These are phyloP conservation scores for Jordanella pulchra DNA, from an alignment of 2,797 vertebrate species.

Conservation along the genomic window DNA sequence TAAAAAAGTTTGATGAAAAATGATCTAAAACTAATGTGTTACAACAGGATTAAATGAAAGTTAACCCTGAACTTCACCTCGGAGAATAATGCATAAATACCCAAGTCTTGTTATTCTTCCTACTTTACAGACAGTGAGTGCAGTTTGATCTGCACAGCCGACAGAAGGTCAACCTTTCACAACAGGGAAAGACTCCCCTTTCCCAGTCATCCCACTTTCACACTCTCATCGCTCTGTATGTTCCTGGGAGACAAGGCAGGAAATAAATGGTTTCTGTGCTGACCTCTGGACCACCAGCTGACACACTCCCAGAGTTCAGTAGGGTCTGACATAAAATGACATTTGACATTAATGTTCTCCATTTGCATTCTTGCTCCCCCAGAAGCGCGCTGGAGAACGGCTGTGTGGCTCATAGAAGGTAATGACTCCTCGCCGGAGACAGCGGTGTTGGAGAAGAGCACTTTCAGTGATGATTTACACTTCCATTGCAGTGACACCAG, in stretches of 20 bases:
- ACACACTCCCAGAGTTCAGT: slow-evolving; percentile 48
- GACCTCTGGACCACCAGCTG: slow-evolving; percentile 51
- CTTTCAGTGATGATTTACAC: slow-evolving; percentile 61
- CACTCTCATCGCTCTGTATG: not conserved
- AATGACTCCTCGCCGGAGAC: slow-evolving; percentile 46
- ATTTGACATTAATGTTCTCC: slow-evolving; percentile 52
- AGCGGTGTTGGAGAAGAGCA: slow-evolving; percentile 34
- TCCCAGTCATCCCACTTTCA: slow-evolving; percentile 12
- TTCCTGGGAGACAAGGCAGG: slow-evolving; percentile 27
- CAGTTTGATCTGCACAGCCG: not conserved
- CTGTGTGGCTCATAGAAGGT: slow-evolving; percentile 31
- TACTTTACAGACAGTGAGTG: not conserved
- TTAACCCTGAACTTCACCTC: not conserved
- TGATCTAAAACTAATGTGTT: not conserved
- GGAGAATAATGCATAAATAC: not conserved
- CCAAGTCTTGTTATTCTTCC: not conserved
- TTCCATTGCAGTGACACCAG: slow-evolving; percentile 49
- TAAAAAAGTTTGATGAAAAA: not conserved
- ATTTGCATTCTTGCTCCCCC: slow-evolving; percentile 63
- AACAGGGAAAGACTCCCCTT: slow-evolving; percentile 2
- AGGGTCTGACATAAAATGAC: slow-evolving; percentile 35
- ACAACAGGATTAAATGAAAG: not conserved
- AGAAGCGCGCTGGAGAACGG: slow-evolving; percentile 53
- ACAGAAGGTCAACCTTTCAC: not conserved
- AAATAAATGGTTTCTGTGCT: slow-evolving; percentile 43